Base-by-base conservation (phyloP, 2,888 invertebrate species). In the Eremobia ochroleuca region DNA sequence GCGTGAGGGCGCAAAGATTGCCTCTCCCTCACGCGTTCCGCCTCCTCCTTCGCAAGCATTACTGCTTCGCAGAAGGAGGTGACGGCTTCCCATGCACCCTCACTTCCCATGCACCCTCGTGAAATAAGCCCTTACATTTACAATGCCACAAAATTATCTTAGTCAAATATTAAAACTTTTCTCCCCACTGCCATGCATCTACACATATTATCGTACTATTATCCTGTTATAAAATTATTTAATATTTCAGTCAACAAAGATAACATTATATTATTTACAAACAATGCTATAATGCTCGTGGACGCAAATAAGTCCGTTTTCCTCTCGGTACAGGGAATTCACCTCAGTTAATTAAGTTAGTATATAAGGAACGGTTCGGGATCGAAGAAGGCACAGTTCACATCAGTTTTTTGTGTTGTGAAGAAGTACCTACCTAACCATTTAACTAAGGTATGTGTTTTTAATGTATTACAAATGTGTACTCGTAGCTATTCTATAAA, bases 291-390 rank as follows among this genome's bases (percentile, higher is more conserved):
- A 5, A 62, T 13, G 43, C 46, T 62, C 43, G 25, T 61, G 31
- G 46, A 37, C 49, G 40, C 15, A n/a, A 64, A 67, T 15, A 67
- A 85, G 65, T 87, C 76, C 85, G 52, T 59, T 40, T 34, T 62
- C 13, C 55, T 76, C 11, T 69, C 11, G 34, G 46, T 25, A 15
- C 40, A 76, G 87, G 87, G 87, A 86, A 40, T 80, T 76, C 21
- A 87, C 87, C 88, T 67, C 37, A 21, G 11, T 5, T 49, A 34
- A 4, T 31, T 18, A 43, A 52, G 8, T 5, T 34, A 34, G 76
- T 87, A 87, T 87, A 87, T 25, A 76, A 87, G 67, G 15, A 58
- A 31, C 25, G 15, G 0, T 5, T 25, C 13, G 0, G 59, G 55
- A 58, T 59, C 21, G 61, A 31, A 3, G 43, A 49, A 31, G 28